phyloP scores from a whole-genome alignment of 2,888 invertebrate genomes.

The Xestoiulus laeticollis region DNA sequence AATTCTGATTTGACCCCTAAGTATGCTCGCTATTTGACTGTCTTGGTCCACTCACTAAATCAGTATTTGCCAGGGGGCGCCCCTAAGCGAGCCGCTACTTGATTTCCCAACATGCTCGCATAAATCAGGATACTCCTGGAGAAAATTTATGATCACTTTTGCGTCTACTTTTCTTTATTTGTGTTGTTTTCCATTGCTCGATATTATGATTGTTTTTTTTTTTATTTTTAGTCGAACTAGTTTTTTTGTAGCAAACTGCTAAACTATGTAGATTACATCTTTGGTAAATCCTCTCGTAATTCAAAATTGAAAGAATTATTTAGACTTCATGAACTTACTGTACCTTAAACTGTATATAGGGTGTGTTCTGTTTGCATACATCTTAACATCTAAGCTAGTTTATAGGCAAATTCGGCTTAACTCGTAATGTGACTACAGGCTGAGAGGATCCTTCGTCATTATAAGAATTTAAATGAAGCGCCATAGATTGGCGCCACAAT shows the following conservation, averaged over 20 bases:
- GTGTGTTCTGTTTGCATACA: too few relatives aligned
- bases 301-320: too few relatives aligned
- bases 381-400: too few relatives aligned
- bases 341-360: too few relatives aligned
- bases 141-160: slow-evolving; percentile 30
- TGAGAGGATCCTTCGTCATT: too few relatives aligned
- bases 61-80: slow-evolving; percentile 38
- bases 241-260: background rate
- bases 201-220: background rate
- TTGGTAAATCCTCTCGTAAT: too few relatives aligned
- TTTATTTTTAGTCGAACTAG: background rate
- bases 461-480: too few relatives aligned
- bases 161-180: background rate
- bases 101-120: background rate
- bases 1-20: background rate
- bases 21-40: background rate
- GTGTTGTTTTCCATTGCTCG: background rate
- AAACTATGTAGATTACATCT: background rate
- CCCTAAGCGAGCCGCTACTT: background rate
- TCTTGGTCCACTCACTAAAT: slow-evolving; percentile 10
- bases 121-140: slow-evolving; percentile 15
- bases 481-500: too few relatives aligned
- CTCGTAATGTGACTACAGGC: too few relatives aligned
- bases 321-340: too few relatives aligned
- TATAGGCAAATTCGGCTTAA: too few relatives aligned